Evolutionary conservation across 1,140 invertebrate species (phyloP).

Genomic region (Tetranychus urticae): DNA sequence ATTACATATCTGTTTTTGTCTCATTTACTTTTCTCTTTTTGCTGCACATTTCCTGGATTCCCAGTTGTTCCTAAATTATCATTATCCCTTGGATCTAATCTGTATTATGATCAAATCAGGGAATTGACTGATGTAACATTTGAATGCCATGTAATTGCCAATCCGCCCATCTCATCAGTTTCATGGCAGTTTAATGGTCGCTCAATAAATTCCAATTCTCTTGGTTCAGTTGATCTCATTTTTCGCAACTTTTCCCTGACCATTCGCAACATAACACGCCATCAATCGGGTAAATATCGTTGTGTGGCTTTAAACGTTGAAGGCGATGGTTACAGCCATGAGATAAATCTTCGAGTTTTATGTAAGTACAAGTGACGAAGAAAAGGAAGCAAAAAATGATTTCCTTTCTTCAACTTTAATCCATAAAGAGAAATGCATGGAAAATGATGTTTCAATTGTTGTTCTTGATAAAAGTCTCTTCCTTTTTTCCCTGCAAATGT

Average conservation of each 20-base stretch:
- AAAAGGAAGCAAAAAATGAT: background rate
- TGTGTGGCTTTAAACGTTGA: constrained; percentile 13
- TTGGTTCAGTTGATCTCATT: background rate
- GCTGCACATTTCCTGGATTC: too few species aligned
- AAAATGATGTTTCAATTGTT: too few species aligned
- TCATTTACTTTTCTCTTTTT: too few species aligned
- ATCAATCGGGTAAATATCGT: constrained; percentile 11
- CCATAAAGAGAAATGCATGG: background rate
- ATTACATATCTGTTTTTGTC: too few species aligned
- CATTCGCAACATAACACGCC: constrained; percentile 9
- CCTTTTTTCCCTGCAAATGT: background rate
- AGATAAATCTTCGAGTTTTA: constrained; percentile 12
- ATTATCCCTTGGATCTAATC: constrained; percentile 50
- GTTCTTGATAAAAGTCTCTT: background rate
- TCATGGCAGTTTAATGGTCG: constrained; percentile 43
- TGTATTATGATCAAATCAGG: constrained; percentile 49
- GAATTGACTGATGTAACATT: constrained; percentile 62
- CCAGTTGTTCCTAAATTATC: constrained; percentile 57
- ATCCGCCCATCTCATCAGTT: constrained; percentile 50
- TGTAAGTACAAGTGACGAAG: constrained; percentile 9
- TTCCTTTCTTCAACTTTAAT: background rate
- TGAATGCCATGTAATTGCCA: constrained; percentile 62
- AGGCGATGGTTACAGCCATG: constrained; percentile 12
- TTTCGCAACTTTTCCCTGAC: background rate
- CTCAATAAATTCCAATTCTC: background rate